These are phyloP conservation scores for Schlechtendalia chinensis DNA, from an alignment of 1,140 invertebrate genomes.

Conservation along the genomic window DNA sequence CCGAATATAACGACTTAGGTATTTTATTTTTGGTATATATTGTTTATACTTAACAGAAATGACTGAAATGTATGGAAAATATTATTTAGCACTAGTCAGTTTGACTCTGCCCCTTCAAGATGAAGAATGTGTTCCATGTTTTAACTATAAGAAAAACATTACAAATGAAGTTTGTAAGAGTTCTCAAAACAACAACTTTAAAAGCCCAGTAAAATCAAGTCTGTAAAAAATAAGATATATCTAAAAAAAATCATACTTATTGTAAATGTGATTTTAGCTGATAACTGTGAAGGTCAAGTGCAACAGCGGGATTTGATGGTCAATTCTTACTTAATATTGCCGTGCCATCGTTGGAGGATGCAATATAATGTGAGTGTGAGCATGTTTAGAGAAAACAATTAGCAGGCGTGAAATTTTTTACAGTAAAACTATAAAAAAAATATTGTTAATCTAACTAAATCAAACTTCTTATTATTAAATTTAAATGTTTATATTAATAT, in stretches of 20 bases:
- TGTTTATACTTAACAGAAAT: neutral
- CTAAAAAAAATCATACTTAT: neutral
- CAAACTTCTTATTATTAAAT: too few species aligned
- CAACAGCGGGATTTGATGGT: neutral
- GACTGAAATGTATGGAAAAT: neutral
- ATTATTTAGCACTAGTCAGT: slow-evolving; percentile 27
- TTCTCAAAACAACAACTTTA: neutral
- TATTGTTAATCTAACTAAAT: too few species aligned
- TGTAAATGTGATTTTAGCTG: neutral
- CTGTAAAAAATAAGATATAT: neutral
- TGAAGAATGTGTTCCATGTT: slow-evolving; percentile 3
- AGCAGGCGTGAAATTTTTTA: neutral
- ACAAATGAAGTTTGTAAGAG: slow-evolving; percentile 30
- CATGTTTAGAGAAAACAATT: neutral
- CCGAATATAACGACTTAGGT: slow-evolving; percentile 44
- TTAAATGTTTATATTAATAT: too few species aligned
- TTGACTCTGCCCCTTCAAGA: neutral
- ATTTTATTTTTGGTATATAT: neutral
- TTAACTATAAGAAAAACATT: neutral
- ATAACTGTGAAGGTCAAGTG: slow-evolving; percentile 30
- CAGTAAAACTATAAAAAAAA: too few species aligned
- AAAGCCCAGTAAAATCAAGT: slow-evolving; percentile 22
- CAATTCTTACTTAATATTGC: slow-evolving; percentile 25
- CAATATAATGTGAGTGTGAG: slow-evolving; percentile 44
- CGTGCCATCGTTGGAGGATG: slow-evolving; percentile 35